Percentiles rank a stretch among this genome's conserved stretches.
phyloP scores from a whole-genome alignment of 30 jellyfish, hydroid and myxozoan species.

The Aurelia aurita complex sp. Pacific region DNA sequence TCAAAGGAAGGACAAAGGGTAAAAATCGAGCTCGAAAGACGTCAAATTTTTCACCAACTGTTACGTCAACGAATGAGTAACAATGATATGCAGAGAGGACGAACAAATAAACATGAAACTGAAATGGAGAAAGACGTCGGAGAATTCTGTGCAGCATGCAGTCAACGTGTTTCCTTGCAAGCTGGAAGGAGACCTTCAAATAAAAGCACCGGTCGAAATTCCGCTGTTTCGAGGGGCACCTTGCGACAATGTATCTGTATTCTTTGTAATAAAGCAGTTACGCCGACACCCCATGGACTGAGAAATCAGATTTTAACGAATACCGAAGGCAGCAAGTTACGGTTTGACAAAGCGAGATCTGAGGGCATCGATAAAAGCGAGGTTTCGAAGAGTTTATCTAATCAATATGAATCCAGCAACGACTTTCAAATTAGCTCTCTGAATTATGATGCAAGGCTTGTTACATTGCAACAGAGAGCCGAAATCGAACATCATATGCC shows the following conservation, averaged over 20 bases:
- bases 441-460: conserved; percentile 65
- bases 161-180: conserved; percentile 35
- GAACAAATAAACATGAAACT: neutral
- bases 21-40: conserved; percentile 44
- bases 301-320: neutral
- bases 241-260: conserved; percentile 52
- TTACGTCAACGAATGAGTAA: conserved; percentile 21
- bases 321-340: neutral
- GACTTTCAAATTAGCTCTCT: conserved; percentile 51
- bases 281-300: conserved; percentile 50
- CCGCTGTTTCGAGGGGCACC: neutral
- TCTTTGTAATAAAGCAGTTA: conserved; percentile 32
- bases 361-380: neutral
- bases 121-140: neutral
- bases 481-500: conserved; percentile 53
- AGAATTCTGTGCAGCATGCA: conserved; percentile 47
- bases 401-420: neutral
- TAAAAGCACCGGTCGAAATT: neutral
- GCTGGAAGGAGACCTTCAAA: conserved; percentile 6
- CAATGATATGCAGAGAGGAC: neutral
- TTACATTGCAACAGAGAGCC: conserved; percentile 22
- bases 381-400: neutral
- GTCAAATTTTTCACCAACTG: conserved; percentile 15
- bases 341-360: neutral
- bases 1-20: conserved; percentile 69